A percentile compares a stretch with the other conserved stretches of the same genome.
Conservation (phyloP, 2,888 invertebrate genomes). For the Lepas anatifera region DNA sequence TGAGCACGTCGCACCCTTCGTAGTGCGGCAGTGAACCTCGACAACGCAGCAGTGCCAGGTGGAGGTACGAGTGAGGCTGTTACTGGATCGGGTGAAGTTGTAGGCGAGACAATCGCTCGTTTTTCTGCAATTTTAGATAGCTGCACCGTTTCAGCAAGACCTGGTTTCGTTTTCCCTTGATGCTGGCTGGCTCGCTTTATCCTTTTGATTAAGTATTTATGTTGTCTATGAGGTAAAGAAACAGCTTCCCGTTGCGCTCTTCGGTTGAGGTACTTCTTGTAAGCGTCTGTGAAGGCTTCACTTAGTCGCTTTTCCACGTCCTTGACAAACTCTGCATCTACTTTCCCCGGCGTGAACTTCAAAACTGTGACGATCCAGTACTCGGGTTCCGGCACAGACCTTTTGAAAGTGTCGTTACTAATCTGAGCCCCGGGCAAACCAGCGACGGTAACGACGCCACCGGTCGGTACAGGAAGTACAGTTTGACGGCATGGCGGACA, state of each 20-base stretch:
- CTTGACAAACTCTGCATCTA: neutral
- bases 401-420: neutral
- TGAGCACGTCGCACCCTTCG: neutral
- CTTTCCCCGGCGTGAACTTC: neutral
- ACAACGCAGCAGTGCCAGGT: too few species aligned
- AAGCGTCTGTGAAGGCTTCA: neutral
- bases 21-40: neutral
- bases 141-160: too few species aligned
- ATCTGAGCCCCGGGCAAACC: neutral
- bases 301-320: neutral
- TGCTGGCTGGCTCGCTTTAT: too few species aligned
- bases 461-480: neutral
- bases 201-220: too few species aligned
- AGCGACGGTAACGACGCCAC: neutral
- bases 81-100: too few species aligned
- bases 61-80: too few species aligned
- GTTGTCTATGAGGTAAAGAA: too few species aligned
- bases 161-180: too few species aligned
- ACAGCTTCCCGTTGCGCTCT: too few species aligned
- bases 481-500: neutral
- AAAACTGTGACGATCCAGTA: slow-evolving; percentile 1
- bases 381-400: neutral
- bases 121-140: too few species aligned
- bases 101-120: too few species aligned
- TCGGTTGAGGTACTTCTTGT: neutral